Conservation (phyloP, 2,888 invertebrate species). For the Tenodera sinensis region DNA sequence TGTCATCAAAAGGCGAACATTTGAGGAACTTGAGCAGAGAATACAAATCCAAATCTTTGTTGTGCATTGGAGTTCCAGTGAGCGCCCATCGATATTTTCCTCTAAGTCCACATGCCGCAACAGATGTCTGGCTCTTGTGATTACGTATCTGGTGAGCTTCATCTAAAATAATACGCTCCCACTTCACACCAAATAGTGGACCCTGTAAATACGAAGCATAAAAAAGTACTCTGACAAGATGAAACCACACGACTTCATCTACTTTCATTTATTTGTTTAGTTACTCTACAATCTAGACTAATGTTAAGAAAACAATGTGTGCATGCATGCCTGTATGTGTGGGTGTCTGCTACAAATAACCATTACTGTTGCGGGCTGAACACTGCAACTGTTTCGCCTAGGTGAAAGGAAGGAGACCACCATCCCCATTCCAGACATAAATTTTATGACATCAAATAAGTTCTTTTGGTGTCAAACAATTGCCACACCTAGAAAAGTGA, state of each 20-base stretch:
- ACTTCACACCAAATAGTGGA: conserved; percentile 65
- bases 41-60: conserved; percentile 81
- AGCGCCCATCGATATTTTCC: conserved; percentile 74
- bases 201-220: conserved; percentile 39
- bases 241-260: background rate
- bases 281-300: too few relatives aligned
- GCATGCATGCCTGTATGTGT: too few relatives aligned
- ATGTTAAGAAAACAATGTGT: too few relatives aligned
- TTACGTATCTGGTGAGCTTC: conserved; percentile 93
- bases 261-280: background rate
- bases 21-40: conserved; percentile 77
- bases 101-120: conserved; percentile 62
- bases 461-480: too few relatives aligned
- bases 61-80: conserved; percentile 95
- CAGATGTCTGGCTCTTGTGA: conserved; percentile 71
- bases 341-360: too few relatives aligned
- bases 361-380: too few relatives aligned
- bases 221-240: background rate
- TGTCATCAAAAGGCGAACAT: conserved; percentile 86
- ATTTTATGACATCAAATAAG: too few relatives aligned
- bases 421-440: too few relatives aligned
- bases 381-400: too few relatives aligned
- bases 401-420: too few relatives aligned
- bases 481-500: too few relatives aligned
- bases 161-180: conserved; percentile 86